Conservation (phyloP, 2,797 vertebrate genomes). For the Acanthurus tractus region DNA sequence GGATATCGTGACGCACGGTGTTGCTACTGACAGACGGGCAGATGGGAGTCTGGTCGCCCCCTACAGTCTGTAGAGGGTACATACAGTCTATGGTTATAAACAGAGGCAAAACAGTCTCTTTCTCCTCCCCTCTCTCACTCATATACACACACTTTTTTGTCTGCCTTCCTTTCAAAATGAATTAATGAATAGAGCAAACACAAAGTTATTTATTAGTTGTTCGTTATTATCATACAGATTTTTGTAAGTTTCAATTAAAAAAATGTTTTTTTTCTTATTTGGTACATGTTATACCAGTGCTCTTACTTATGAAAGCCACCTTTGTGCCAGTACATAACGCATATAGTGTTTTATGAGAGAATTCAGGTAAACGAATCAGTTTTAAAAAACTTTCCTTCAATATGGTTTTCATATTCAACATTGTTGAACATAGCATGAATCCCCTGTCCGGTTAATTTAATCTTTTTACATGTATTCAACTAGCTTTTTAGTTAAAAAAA, state of each 20-base stretch:
- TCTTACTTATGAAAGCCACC: no score
- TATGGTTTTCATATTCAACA: neutral
- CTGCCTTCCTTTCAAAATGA: neutral
- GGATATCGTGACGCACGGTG: slow-evolving; percentile 49
- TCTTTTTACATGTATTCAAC: slow-evolving; percentile 1
- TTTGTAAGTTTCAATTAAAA: neutral
- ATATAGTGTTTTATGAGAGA: neutral
- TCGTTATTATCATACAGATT: neutral
- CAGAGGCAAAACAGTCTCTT: neutral
- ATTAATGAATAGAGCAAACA: neutral
- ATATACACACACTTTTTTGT: neutral
- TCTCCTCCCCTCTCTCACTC: neutral
- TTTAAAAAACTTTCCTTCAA: neutral
- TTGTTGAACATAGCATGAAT: neutral
- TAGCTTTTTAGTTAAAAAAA: slow-evolving; percentile 8
- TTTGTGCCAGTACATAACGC: neutral
- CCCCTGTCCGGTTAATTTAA: neutral
- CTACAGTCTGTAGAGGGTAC: slow-evolving; percentile 56
- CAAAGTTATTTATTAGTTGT: neutral
- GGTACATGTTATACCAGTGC: neutral
- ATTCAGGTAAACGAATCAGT: neutral
- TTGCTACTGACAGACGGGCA: slow-evolving; percentile 33
- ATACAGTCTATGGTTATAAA: neutral
- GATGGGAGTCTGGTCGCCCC: slow-evolving; percentile 62
- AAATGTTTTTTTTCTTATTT: neutral